Evolutionary conservation across 1,140 invertebrate species (phyloP).

Genomic region (Coenobita brevimanus): DNA sequence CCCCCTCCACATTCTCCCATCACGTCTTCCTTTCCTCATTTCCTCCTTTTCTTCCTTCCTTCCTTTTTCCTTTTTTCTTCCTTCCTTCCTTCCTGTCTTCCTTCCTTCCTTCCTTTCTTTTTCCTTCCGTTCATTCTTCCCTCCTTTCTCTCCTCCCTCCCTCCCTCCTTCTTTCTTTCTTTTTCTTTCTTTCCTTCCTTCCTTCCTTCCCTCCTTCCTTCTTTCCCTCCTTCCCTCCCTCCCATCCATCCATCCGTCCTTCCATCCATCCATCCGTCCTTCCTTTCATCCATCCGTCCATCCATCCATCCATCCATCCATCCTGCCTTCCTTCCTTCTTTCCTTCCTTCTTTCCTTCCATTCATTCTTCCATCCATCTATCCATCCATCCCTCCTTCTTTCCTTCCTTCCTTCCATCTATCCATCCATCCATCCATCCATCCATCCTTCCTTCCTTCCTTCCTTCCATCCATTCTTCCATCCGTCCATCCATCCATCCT

Average conservation of each 20-base stretch:
- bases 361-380: no score
- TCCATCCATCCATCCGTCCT: no score
- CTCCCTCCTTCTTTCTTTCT: neutral
- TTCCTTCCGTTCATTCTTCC: neutral
- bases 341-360: no score
- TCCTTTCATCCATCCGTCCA: no score
- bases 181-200: neutral
- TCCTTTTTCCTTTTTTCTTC: neutral
- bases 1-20: neutral
- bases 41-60: constrained; percentile 8
- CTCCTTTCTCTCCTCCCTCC: neutral
- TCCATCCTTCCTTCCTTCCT: neutral
- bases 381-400: no score
- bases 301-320: no score
- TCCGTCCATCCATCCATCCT: no score
- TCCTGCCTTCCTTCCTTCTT: no score
- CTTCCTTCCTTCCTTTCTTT: neutral
- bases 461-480: no score
- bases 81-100: no score
- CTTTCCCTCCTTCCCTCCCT: neutral
- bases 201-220: neutral
- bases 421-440: neutral
- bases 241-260: neutral
- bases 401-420: no score
- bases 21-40: neutral